Evolutionary conservation across 2,888 invertebrate genomes (phyloP).

Genomic region (Callosobruchus maculatus): DNA sequence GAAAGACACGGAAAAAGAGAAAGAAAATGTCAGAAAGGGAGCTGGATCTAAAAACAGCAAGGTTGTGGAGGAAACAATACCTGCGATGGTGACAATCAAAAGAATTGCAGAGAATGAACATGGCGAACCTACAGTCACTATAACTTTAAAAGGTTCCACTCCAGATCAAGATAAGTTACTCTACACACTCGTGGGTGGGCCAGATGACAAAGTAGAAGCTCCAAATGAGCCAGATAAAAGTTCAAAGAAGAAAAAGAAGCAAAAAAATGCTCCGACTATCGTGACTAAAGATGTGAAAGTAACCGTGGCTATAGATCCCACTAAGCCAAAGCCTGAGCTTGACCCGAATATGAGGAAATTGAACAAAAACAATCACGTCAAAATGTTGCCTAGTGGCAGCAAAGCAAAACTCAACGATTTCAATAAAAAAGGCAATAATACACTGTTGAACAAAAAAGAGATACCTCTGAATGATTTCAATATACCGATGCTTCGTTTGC

Average conservation of each 20-base stretch:
- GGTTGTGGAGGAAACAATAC: slow-evolving; percentile 46
- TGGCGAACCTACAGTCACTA: slow-evolving; percentile 70
- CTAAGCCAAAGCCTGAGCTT: slow-evolving; percentile 15
- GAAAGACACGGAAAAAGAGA: slow-evolving; percentile 31
- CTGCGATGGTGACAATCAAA: slow-evolving; percentile 68
- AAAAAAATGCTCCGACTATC: slow-evolving; percentile 17
- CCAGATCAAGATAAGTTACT: slow-evolving; percentile 71
- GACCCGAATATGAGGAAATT: slow-evolving; percentile 17
- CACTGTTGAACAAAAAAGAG: background rate
- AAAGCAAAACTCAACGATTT: slow-evolving; percentile 21
- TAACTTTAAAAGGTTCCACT: slow-evolving; percentile 70
- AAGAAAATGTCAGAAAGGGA: slow-evolving; percentile 21
- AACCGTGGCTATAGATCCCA: slow-evolving; percentile 35
- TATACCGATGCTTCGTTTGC: slow-evolving; percentile 43
- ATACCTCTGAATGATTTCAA: slow-evolving; percentile 27
- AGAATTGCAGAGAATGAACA: slow-evolving; percentile 64
- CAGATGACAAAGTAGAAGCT: slow-evolving; percentile 37
- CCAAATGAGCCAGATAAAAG: slow-evolving; percentile 12
- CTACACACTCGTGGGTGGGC: slow-evolving; percentile 66
- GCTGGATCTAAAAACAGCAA: slow-evolving; percentile 7
- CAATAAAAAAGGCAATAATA: slow-evolving; percentile 14
- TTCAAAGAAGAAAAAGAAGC: slow-evolving; percentile 27
- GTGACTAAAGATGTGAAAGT: slow-evolving; percentile 39
- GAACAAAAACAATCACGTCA: slow-evolving; percentile 10
- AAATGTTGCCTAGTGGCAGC: slow-evolving; percentile 17